phyloP scores from a whole-genome alignment of 2,888 invertebrate species.

The Euclidia mi region DNA sequence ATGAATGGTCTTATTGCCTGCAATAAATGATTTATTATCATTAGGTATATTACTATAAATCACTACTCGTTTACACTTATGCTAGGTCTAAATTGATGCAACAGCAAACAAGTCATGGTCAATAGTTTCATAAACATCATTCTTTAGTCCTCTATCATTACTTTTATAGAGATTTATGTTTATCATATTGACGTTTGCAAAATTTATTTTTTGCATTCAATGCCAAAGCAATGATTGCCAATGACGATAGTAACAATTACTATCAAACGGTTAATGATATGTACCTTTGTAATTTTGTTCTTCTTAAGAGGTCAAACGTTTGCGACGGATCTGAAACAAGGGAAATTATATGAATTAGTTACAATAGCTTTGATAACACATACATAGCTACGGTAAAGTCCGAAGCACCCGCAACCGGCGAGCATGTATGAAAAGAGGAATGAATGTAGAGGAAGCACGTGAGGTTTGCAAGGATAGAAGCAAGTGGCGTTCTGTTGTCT shows the following conservation, averaged over 20 bases:
- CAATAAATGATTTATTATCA: too few relatives aligned
- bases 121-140: slow-evolving; percentile 42
- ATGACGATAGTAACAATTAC: slow-evolving; percentile 33
- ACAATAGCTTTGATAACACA: slow-evolving; percentile 28
- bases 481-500: too few relatives aligned
- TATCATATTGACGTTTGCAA: slow-evolving; percentile 61
- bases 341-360: slow-evolving; percentile 47
- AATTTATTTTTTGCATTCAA: slow-evolving; percentile 57
- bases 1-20: too few relatives aligned
- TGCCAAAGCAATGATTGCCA: slow-evolving; percentile 59
- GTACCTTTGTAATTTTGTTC: slow-evolving; percentile 83
- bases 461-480: too few relatives aligned
- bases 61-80: neutral
- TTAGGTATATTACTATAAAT: neutral
- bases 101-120: slow-evolving; percentile 28
- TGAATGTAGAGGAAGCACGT: too few relatives aligned
- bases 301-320: slow-evolving; percentile 72
- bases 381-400: too few relatives aligned
- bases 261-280: slow-evolving; percentile 30
- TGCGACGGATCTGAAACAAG: slow-evolving; percentile 81
- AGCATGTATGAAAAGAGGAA: too few relatives aligned
- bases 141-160: slow-evolving; percentile 55
- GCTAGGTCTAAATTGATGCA: slow-evolving; percentile 38
- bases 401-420: too few relatives aligned
- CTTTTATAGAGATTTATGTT: slow-evolving; percentile 69